Evolutionary conservation across 2,113 vertebrate genomes (phyloP).

Genomic region (Vulpes ferrilata): DNA sequence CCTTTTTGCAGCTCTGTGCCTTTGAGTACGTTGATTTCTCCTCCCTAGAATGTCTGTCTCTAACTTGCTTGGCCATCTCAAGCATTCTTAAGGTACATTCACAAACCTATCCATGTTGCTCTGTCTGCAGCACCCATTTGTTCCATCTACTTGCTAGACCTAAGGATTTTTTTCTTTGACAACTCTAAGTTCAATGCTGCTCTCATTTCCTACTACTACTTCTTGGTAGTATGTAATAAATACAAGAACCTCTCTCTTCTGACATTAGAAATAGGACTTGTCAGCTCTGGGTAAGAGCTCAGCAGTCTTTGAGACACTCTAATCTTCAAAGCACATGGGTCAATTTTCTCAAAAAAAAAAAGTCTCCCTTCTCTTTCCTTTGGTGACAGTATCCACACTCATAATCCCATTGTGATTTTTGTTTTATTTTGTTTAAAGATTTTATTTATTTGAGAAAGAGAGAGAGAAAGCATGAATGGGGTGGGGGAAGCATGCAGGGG

Average conservation of each 20-base stretch:
- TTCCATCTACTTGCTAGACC: neutral
- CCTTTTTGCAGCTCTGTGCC: neutral
- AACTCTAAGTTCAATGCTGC: conserved; percentile 26
- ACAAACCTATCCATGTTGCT: neutral
- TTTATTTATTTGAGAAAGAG: neutral
- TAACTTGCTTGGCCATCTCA: neutral
- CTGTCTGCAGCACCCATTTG: neutral
- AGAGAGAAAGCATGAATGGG: neutral
- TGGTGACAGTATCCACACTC: neutral
- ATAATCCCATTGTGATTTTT: neutral
- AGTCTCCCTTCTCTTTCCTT: neutral
- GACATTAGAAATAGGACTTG: neutral
- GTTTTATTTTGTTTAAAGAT: neutral
- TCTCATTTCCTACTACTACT: neutral
- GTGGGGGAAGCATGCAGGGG: neutral
- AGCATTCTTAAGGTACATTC: conserved; percentile 5
- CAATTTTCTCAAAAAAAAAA: conserved; percentile 19
- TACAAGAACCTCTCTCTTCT: conserved; percentile 38
- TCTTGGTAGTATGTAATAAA: neutral
- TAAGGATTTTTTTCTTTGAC: conserved; percentile 23
- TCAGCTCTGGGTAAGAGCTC: neutral
- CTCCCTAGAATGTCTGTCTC: neutral
- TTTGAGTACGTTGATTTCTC: neutral
- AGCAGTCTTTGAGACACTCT: neutral
- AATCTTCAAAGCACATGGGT: neutral